phyloP scores from a whole-genome alignment of 2,797 vertebrate genomes.

The Labeo calbasu region DNA sequence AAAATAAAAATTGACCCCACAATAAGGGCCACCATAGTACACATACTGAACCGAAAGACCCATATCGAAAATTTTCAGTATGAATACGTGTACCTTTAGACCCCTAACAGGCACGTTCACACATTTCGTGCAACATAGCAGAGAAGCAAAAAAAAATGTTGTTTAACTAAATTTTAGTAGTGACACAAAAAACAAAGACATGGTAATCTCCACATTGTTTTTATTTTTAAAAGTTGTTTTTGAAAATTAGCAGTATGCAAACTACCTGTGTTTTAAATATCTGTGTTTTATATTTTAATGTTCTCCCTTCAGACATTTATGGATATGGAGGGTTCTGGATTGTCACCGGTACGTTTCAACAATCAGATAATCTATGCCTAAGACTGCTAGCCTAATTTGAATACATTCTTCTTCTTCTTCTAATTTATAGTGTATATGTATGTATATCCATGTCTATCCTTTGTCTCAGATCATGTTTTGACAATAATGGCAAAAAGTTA shows the following conservation, averaged over 20 bases:
- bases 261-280: not conserved
- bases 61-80: too few relatives aligned
- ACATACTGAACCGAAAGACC: too few relatives aligned
- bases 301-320: slow-evolving; percentile 83
- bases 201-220: not conserved
- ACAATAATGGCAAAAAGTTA: too few relatives aligned
- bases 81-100: too few relatives aligned
- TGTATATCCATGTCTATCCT: too few relatives aligned
- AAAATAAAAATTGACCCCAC: too few relatives aligned
- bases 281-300: slow-evolving; percentile 43
- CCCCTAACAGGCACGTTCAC: not conserved
- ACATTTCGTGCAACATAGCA: not conserved
- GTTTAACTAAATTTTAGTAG: too few relatives aligned
- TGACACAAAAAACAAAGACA: not conserved
- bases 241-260: slow-evolving; percentile 34
- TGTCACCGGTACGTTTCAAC: slow-evolving; percentile 81
- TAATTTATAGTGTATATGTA: not conserved
- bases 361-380: not conserved
- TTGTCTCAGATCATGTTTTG: too few relatives aligned
- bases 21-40: too few relatives aligned
- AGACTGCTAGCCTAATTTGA: not conserved
- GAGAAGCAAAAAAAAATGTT: too few relatives aligned
- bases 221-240: not conserved
- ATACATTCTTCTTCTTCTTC: not conserved
- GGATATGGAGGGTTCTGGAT: slow-evolving; percentile 96